These are phyloP conservation scores for Phocoena phocoena DNA, from an alignment of 2,113 vertebrate species.

Conservation along the genomic window DNA sequence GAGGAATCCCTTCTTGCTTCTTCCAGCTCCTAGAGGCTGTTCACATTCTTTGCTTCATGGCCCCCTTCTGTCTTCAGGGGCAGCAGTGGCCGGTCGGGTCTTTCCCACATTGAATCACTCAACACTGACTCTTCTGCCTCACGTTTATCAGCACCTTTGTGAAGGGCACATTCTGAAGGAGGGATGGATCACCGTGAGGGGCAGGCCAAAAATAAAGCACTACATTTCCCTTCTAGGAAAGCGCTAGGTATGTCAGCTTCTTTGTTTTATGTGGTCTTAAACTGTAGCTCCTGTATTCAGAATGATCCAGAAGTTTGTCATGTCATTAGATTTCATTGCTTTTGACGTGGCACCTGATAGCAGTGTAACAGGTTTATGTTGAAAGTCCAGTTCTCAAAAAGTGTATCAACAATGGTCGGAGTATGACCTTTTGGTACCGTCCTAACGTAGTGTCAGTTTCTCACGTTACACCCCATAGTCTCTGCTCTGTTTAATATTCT, in stretches of 20 bases:
- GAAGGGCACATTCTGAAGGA: background rate
- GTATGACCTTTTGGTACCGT: background rate
- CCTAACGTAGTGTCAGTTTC: background rate
- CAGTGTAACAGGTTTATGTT: background rate
- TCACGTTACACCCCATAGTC: background rate
- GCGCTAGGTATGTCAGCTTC: background rate
- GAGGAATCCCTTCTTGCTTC: background rate
- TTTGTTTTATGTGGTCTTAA: background rate
- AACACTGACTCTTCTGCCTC: background rate
- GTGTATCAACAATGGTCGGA: background rate
- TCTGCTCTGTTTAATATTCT: conserved; percentile 24
- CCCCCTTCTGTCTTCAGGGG: background rate
- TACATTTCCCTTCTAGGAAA: background rate
- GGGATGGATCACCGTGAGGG: no score
- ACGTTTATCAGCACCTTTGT: background rate
- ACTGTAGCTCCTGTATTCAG: background rate
- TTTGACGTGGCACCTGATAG: background rate
- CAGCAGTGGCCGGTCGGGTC: background rate
- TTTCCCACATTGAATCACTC: background rate
- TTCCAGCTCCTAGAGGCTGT: background rate
- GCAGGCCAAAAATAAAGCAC: background rate
- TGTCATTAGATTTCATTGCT: background rate
- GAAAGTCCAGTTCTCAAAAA: background rate
- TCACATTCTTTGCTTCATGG: background rate
- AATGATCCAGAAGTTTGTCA: background rate